These are phyloP conservation scores for Oenanthe melanoleuca DNA, from an alignment of 2,113 vertebrate species.

Conservation along the genomic window DNA sequence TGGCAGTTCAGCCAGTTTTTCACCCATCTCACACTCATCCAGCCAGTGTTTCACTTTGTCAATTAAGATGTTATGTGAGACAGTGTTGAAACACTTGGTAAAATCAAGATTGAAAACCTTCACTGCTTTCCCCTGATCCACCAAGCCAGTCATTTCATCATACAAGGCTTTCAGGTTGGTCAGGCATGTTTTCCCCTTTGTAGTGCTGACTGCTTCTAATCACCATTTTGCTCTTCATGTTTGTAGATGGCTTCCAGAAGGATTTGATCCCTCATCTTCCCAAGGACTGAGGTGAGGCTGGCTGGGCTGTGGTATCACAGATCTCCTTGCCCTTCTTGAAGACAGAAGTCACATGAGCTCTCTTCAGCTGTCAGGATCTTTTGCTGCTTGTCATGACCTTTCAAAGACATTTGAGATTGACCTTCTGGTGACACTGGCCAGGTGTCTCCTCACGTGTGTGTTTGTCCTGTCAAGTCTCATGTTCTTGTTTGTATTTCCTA, in stretches of 20 bases:
- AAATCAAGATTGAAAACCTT: background rate
- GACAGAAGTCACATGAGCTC: background rate
- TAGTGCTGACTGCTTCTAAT: background rate
- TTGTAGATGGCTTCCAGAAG: background rate
- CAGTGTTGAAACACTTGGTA: background rate
- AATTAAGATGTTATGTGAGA: background rate
- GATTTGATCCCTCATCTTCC: background rate
- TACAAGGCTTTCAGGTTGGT: background rate
- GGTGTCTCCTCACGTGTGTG: background rate
- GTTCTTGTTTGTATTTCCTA: background rate
- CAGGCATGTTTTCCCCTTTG: background rate
- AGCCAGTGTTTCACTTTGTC: background rate
- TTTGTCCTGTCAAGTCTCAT: background rate
- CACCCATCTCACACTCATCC: background rate
- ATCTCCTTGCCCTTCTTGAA: background rate
- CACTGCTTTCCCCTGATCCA: background rate
- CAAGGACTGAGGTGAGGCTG: background rate
- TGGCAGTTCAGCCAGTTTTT: background rate
- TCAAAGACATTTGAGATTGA: background rate
- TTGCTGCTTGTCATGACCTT: background rate
- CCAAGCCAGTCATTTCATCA: background rate
- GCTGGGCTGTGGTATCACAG: background rate
- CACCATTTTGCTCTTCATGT: background rate
- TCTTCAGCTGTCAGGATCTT: background rate
- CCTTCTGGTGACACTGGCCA: background rate